These are phyloP conservation scores for Pocillopora damicornis DNA, from an alignment of 64 coral and sea anemone species.

Conservation along the genomic window DNA sequence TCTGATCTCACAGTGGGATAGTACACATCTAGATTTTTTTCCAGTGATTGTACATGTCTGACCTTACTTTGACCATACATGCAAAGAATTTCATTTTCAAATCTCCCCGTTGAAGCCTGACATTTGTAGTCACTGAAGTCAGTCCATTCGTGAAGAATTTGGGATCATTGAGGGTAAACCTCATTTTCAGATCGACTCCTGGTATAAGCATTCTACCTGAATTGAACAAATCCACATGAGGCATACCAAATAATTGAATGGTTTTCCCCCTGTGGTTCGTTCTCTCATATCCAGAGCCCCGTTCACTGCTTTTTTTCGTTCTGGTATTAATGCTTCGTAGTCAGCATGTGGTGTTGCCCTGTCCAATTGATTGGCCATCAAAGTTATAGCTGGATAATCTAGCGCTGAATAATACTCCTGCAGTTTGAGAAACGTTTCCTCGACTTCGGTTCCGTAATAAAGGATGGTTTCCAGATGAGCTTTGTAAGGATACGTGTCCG, in stretches of 20 bases:
- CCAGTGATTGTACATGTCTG: not conserved
- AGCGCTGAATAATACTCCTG: not conserved
- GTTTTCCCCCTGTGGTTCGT: not conserved
- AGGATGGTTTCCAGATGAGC: conserved; percentile 14
- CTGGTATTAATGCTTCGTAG: not conserved
- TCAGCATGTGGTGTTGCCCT: not conserved
- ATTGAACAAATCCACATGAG: not conserved
- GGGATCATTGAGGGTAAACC: no score
- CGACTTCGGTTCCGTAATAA: conserved; percentile 9
- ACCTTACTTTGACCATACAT: no score
- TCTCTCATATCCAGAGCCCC: not conserved
- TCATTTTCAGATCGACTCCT: no score
- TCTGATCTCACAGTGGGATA: not conserved
- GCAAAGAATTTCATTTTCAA: no score
- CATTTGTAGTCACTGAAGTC: no score
- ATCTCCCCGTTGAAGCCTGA: no score
- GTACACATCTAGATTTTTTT: not conserved
- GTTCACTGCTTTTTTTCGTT: conserved; percentile 11
- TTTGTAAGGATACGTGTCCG: conserved; percentile 21
- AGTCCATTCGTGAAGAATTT: no score
- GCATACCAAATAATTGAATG: conserved; percentile 6
- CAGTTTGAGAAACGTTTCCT: not conserved
- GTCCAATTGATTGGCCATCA: not conserved
- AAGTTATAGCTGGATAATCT: not conserved
- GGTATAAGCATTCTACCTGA: no score